Evolutionary conservation across 2,797 vertebrate genomes (phyloP).

Genomic region (Muraenolepis orangiensis): DNA sequence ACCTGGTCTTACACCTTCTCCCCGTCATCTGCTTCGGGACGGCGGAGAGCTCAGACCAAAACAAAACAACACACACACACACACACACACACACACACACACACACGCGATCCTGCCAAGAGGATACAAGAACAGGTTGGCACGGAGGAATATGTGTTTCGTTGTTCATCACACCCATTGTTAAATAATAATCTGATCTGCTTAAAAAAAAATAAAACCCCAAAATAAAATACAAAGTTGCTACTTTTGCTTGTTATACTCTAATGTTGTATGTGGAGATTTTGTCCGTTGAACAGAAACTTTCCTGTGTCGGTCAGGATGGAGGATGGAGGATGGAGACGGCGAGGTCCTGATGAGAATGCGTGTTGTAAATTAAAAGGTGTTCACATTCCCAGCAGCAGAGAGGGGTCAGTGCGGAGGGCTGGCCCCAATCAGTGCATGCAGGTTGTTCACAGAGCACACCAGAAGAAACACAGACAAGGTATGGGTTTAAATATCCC

Average conservation of each 20-base stretch:
- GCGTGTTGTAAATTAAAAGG: background rate
- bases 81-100: background rate
- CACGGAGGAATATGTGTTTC: background rate
- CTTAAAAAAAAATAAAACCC: background rate
- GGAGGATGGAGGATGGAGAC: too few relatives aligned
- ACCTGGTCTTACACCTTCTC: slow-evolving; percentile 4
- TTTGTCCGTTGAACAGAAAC: background rate
- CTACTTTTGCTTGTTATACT: background rate
- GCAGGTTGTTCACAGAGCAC: background rate
- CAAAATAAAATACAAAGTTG: background rate
- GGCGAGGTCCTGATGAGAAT: background rate
- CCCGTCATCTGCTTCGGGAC: background rate
- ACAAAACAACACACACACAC: background rate
- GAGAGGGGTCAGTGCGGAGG: too few relatives aligned
- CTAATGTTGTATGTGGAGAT: background rate
- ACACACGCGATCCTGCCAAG: background rate
- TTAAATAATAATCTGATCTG: background rate
- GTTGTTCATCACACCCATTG: background rate
- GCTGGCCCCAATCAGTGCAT: background rate
- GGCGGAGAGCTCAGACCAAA: background rate
- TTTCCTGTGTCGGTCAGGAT: background rate
- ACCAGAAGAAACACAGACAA: background rate
- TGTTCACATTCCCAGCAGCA: background rate
- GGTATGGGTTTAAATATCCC: background rate
- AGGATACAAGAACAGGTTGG: background rate